A percentile compares a stretch with the other conserved stretches of the same genome.
Conservation (phyloP, 2,888 invertebrate genomes). For the Amaurobius ferox region DNA sequence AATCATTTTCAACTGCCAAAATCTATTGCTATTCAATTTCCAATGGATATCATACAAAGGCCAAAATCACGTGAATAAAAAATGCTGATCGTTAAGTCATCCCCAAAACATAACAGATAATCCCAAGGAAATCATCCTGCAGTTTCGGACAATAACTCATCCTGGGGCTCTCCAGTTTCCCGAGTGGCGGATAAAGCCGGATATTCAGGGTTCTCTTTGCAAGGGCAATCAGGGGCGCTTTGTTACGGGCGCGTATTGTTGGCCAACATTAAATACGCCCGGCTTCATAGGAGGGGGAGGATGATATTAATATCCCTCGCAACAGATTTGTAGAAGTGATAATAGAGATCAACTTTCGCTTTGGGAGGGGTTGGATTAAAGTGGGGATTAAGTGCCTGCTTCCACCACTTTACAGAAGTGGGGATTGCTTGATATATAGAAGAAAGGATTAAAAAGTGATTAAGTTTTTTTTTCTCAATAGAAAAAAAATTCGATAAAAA, state of each 20-base stretch:
- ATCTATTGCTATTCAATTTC: too few relatives aligned
- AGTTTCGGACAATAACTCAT: background rate
- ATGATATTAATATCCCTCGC: background rate
- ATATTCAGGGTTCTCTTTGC: conserved; percentile 23
- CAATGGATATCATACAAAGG: too few relatives aligned
- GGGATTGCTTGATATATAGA: too few relatives aligned
- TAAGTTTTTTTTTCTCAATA: too few relatives aligned
- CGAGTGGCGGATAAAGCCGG: background rate
- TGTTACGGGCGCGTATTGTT: conserved; percentile 29
- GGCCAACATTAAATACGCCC: conserved; percentile 3
- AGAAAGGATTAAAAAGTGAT: too few relatives aligned
- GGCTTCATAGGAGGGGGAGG: background rate
- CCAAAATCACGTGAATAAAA: too few relatives aligned
- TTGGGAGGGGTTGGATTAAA: conserved; percentile 21
- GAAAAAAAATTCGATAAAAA: too few relatives aligned
- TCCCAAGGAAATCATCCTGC: background rate
- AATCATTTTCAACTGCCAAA: too few relatives aligned
- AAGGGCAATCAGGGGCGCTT: conserved; percentile 57
- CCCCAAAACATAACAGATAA: too few relatives aligned
- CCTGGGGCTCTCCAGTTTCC: background rate
- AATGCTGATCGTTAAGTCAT: too few relatives aligned
- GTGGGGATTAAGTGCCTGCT: background rate
- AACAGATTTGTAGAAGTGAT: conserved; percentile 6
- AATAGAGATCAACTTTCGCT: conserved; percentile 34
- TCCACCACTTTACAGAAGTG: too few relatives aligned